These are phyloP conservation scores for Ammospiza caudacuta DNA, from an alignment of 2,113 vertebrate genomes.

Conservation along the genomic window DNA sequence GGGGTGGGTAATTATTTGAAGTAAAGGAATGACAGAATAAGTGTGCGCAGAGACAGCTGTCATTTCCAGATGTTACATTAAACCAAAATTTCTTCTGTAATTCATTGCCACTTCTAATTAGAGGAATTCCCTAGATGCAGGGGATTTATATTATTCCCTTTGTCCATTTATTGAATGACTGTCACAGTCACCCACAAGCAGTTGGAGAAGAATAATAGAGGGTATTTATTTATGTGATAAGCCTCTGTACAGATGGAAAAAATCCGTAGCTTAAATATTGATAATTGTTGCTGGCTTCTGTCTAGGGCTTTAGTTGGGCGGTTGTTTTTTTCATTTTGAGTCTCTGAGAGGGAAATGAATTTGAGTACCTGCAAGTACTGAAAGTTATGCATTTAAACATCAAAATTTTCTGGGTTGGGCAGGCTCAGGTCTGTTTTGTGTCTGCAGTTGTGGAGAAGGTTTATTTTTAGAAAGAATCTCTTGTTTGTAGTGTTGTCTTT, in stretches of 20 bases:
- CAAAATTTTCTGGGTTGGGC: background rate
- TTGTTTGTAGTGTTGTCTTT: background rate
- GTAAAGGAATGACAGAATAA: conserved; percentile 64
- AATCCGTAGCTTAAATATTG: conserved; percentile 61
- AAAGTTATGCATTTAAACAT: background rate
- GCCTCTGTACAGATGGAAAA: conserved; percentile 62
- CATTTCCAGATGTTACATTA: conserved; percentile 73
- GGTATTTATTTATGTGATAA: conserved; percentile 70
- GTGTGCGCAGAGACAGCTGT: conserved; percentile 60
- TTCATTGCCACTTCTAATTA: conserved; percentile 76
- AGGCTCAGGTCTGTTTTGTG: background rate
- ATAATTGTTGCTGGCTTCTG: conserved; percentile 51
- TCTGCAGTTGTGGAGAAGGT: background rate
- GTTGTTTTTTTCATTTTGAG: background rate
- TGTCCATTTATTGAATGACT: conserved; percentile 75
- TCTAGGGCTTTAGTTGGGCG: background rate
- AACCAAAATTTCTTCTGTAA: conserved; percentile 73
- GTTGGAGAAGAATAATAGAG: conserved; percentile 72
- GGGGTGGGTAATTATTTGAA: conserved; percentile 27
- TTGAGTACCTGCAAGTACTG: background rate
- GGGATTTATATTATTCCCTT: conserved; percentile 73
- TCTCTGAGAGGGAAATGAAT: background rate
- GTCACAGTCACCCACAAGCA: conserved; percentile 68
- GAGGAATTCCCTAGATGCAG: conserved; percentile 71
- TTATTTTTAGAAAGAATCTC: background rate